Percentiles rank a stretch among this genome's conserved stretches.
Evolutionary conservation across 2,888 invertebrate genomes (phyloP).

Genomic region (Shargacucullia verbasci): DNA sequence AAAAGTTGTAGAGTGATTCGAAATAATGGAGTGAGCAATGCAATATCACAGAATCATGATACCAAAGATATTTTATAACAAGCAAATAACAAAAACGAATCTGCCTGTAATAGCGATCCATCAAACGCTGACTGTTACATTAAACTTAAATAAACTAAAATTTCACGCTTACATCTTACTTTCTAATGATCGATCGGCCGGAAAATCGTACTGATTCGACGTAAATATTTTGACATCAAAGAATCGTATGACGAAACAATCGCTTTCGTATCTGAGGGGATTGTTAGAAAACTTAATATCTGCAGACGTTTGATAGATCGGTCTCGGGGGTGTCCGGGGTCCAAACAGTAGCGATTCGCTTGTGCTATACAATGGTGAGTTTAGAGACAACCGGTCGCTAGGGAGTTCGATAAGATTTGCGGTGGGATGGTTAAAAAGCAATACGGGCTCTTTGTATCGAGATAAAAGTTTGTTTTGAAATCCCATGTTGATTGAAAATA

Average conservation of each 20-base stretch:
- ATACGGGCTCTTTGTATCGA: conserved; percentile 14
- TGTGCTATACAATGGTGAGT: conserved; percentile 64
- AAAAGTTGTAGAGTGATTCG: not conserved
- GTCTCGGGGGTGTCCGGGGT: conserved; percentile 73
- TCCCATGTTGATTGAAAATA: conserved; percentile 6
- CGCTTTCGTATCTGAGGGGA: conserved; percentile 76
- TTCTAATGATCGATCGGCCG: conserved; percentile 83
- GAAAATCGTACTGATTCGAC: conserved; percentile 81
- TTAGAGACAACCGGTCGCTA: conserved; percentile 64
- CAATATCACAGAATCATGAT: conserved; percentile 32
- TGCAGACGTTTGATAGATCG: conserved; percentile 84
- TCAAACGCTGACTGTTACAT: conserved; percentile 61
- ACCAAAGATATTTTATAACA: conserved; percentile 40
- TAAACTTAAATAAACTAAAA: conserved; percentile 79
- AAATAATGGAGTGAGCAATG: conserved; percentile 24
- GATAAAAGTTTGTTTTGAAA: conserved; percentile 14
- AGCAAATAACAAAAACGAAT: conserved; percentile 52
- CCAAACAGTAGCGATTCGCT: conserved; percentile 73
- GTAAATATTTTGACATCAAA: conserved; percentile 87
- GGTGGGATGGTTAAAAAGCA: conserved; percentile 27
- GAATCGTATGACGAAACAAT: conserved; percentile 86
- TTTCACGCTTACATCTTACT: conserved; percentile 80
- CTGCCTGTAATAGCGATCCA: conserved; percentile 50
- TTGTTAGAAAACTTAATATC: conserved; percentile 79
- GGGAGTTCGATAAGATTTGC: conserved; percentile 56